A percentile compares a stretch with the other conserved stretches of the same genome.
Evolutionary conservation across 2,888 invertebrate genomes (phyloP).

Genomic region (Caenorhabditis plicata): DNA sequence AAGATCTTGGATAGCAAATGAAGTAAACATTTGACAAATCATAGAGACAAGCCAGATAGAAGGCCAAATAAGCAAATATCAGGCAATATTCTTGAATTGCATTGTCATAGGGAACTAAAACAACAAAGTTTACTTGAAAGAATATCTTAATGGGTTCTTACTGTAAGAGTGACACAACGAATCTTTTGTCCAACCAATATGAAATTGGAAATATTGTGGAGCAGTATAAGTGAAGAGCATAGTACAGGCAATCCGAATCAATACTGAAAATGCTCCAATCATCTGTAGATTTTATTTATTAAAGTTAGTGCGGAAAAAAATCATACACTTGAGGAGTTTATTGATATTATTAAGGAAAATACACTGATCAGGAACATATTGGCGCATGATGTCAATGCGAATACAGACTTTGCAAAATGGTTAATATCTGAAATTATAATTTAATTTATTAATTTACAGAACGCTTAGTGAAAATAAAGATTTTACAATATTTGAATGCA

Average conservation of each 20-base stretch:
- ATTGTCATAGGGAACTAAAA: constrained; percentile 49
- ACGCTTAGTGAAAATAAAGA: background rate
- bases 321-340: constrained; percentile 7
- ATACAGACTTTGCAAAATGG: constrained; percentile 48
- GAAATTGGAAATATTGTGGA: constrained; percentile 46
- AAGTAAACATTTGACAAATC: constrained; percentile 51
- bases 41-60: constrained; percentile 42
- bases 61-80: constrained; percentile 45
- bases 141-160: constrained; percentile 5
- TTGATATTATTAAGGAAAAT: constrained; percentile 15
- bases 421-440: constrained; percentile 57
- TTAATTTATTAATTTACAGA: no score
- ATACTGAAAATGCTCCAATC: constrained; percentile 23
- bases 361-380: constrained; percentile 47
- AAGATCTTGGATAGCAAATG: constrained; percentile 53
- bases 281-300: constrained; percentile 8
- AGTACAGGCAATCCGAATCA: constrained; percentile 22
- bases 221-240: constrained; percentile 35
- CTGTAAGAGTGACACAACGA: constrained; percentile 45
- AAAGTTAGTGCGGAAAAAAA: background rate
- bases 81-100: constrained; percentile 58
- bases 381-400: constrained; percentile 45
- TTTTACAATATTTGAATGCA: no score
- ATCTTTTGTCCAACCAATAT: constrained; percentile 24
- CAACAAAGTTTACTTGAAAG: background rate